Conservation (phyloP, 2,113 vertebrate genomes). For the Gnathonemus echidnorhynchus region DNA sequence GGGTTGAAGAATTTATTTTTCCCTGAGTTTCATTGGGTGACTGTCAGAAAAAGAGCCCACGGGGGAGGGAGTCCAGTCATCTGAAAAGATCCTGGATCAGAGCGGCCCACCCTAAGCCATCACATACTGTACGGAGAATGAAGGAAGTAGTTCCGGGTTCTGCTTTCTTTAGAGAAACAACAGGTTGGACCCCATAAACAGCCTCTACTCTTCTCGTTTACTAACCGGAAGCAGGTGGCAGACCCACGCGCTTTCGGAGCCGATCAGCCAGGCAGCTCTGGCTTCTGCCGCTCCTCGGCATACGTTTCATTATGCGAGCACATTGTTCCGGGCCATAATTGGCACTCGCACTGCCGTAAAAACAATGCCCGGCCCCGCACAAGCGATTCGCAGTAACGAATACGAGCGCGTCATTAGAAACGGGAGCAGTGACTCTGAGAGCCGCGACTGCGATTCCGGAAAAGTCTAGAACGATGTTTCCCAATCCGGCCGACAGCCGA, state of each 20-base stretch:
- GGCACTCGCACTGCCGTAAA: not conserved
- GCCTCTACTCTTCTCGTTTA: not conserved
- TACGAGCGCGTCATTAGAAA: too few species aligned
- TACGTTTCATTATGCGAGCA: not conserved
- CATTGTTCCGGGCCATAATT: not conserved
- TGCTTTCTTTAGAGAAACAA: not conserved
- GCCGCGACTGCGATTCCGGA: not conserved
- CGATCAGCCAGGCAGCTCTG: not conserved
- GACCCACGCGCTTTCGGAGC: not conserved
- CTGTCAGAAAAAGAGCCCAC: not conserved
- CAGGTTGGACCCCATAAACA: not conserved
- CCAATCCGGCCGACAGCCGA: not conserved
- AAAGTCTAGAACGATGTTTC: not conserved
- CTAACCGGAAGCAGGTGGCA: slow-evolving; percentile 3
- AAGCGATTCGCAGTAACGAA: not conserved
- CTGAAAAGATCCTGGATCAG: not conserved
- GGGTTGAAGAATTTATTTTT: not conserved
- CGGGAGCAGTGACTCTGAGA: not conserved
- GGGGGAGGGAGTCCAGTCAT: not conserved
- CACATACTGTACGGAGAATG: not conserved
- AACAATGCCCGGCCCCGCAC: too few species aligned
- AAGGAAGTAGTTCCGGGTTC: not conserved
- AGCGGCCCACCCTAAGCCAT: not conserved
- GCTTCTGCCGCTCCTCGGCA: not conserved
- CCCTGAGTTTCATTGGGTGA: not conserved